Evolutionary conservation across 2,797 vertebrate species (phyloP), one percentile per base, ranked within the genome.

Genomic region (Gobionotothen gibberifrons): DNA sequence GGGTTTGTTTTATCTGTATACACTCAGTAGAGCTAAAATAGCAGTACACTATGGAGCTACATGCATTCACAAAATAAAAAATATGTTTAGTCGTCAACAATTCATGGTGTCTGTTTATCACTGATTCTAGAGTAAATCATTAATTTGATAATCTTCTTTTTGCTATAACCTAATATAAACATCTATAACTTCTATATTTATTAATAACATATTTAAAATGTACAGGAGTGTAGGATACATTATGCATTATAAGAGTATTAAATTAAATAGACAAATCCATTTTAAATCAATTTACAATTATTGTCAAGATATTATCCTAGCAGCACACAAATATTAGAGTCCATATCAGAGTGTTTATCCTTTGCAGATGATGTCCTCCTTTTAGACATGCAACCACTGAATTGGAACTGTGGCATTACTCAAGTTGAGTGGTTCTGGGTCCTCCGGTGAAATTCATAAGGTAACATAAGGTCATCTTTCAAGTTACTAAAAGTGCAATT

Each of bases 301-400:
- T 9, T 32, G 15, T 16, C n/a, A 60, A 52, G 39, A 47, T 22
- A 3, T 48, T 29, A 17, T 51, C 49, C 43, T 52, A 43, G 62
- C 21, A 64, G 55, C 16, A 21, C 29, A 9, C 40, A 65, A 56
- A 49, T 13, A 15, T 43, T 19, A 79, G 43, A 43, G 63, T 58
- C 55, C 59, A 87, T 83, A 82, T 86, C 73, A 91, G 80, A 86
- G 80, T 85, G 83, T 69, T 79, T 70, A 78, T 90, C 78, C 67
- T 86, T 83, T 83, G 46, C 52, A 81, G 71, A 90, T 85, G 82
- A 90, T 87, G 86, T 87, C 71, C 82, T 92, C 87, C 89, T 91
- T 92, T 92, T 90, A 92, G 76, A 93, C 86, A 92, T 79, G 86
- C 92, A 87, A 93, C 87, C 87, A 90, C 89, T 82, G 54, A 79